Conservation (phyloP, 1,140 invertebrate genomes). For the Papilio polyxenes region DNA sequence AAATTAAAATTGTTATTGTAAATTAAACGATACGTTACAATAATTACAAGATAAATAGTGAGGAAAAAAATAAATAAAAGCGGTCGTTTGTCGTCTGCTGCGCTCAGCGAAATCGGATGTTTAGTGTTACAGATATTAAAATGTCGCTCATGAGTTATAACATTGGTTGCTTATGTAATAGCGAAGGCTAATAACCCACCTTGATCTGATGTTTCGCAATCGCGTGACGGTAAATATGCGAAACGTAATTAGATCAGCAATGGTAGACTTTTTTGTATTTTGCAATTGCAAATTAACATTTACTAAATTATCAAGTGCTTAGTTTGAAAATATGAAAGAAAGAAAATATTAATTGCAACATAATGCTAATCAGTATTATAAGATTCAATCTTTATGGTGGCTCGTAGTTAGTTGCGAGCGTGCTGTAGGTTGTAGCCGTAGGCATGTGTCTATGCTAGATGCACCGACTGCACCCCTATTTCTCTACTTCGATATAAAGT, state of each 20-base stretch:
- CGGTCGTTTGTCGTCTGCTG: too few relatives aligned
- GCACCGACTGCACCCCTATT: too few relatives aligned
- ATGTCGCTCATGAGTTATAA: background rate
- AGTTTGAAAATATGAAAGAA: background rate
- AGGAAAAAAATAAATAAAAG: too few relatives aligned
- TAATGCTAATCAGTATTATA: background rate
- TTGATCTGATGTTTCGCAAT: conserved; percentile 16
- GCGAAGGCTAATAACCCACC: conserved; percentile 5
- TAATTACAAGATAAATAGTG: too few relatives aligned
- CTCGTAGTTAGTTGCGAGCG: background rate
- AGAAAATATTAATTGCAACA: background rate
- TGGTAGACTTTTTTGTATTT: conserved; percentile 2
- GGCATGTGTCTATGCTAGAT: too few relatives aligned
- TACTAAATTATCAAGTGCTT: background rate
- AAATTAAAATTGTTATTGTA: too few relatives aligned
- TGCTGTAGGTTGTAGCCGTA: too few relatives aligned
- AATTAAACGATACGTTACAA: too few relatives aligned
- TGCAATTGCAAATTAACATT: background rate
- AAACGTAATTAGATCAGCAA: conserved; percentile 7
- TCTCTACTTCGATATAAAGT: too few relatives aligned
- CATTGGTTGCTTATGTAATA: background rate
- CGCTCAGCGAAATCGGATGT: too few relatives aligned
- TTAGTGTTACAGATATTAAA: too few relatives aligned
- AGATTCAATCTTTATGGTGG: background rate
- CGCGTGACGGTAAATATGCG: background rate